Percentiles rank a stretch among this genome's conserved stretches.
phyloP scores from a whole-genome alignment of 2,113 vertebrate genomes.

The Cyphomyrus plagiostoma region DNA sequence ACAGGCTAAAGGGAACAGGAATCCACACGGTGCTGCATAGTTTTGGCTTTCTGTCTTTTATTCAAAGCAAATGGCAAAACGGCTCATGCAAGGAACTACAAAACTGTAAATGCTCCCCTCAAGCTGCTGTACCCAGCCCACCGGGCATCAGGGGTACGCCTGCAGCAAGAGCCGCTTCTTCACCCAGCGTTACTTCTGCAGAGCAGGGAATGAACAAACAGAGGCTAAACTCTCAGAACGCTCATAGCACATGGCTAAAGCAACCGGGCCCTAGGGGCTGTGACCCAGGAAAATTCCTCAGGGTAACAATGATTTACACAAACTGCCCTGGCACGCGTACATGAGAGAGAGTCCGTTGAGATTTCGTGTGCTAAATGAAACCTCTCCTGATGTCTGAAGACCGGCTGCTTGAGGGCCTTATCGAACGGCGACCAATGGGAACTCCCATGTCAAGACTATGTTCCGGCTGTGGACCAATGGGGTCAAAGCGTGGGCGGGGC shows the following conservation, averaged over 20 bases:
- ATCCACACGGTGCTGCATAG: not conserved
- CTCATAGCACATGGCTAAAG: not conserved
- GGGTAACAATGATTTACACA: not conserved
- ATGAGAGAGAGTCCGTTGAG: not conserved
- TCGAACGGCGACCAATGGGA: slow-evolving; percentile 27
- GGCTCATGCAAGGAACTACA: not conserved
- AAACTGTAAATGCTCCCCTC: not conserved
- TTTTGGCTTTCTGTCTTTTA: slow-evolving; percentile 10
- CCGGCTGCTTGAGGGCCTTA: slow-evolving; percentile 23
- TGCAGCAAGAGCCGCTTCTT: not conserved
- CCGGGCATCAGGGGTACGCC: not conserved
- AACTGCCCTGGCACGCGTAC: not conserved
- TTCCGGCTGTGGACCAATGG: slow-evolving; percentile 30
- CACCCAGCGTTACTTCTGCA: not conserved
- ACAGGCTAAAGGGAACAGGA: not conserved
- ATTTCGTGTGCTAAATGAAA: slow-evolving; percentile 51
- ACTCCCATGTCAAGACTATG: not conserved
- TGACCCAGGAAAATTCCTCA: not conserved
- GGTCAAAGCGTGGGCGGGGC: slow-evolving; percentile 55
- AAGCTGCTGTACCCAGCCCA: not conserved
- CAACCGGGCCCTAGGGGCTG: not conserved
- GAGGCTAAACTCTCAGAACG: not conserved
- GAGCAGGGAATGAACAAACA: not conserved
- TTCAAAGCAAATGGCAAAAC: slow-evolving; percentile 9
- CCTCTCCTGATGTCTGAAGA: slow-evolving; percentile 45